These are phyloP conservation scores for Xanthia togata DNA, from an alignment of 2,888 invertebrate species.

Conservation along the genomic window DNA sequence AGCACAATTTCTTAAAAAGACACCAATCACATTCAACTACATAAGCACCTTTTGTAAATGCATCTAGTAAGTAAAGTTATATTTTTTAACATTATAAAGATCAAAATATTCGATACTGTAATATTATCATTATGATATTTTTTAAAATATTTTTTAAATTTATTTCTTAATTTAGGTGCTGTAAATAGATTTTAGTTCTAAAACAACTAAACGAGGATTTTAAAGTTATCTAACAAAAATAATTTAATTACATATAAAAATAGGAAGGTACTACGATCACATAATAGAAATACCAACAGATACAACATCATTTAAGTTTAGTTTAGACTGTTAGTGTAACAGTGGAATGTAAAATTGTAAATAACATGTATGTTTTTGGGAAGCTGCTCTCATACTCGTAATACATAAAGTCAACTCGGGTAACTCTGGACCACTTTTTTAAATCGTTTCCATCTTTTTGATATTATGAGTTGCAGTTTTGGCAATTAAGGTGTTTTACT, in stretches of 20 bases:
- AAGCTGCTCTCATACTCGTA: conserved; percentile 30
- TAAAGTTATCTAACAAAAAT: conserved; percentile 59
- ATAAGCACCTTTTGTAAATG: conserved; percentile 52
- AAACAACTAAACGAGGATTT: conserved; percentile 54
- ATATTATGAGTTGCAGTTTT: no score
- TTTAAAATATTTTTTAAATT: conserved; percentile 14
- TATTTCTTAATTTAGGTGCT: conserved; percentile 49
- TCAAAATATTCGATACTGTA: conserved; percentile 50
- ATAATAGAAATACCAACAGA: conserved; percentile 68
- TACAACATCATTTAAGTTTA: conserved; percentile 46
- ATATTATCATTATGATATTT: neutral
- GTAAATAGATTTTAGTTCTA: conserved; percentile 56
- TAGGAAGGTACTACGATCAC: conserved; percentile 67
- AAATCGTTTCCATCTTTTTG: neutral
- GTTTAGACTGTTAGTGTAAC: conserved; percentile 32
- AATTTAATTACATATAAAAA: conserved; percentile 64
- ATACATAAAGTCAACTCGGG: neutral
- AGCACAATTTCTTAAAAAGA: conserved; percentile 29
- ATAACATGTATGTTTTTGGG: conserved; percentile 39
- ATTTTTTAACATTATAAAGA: conserved; percentile 38
- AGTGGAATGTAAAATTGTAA: conserved; percentile 58
- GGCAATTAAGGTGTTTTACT: no score
- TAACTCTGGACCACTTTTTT: neutral
- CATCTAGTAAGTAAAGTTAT: conserved; percentile 39
- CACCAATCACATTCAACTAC: conserved; percentile 48